Evolutionary conservation across 2,113 vertebrate genomes (phyloP).

Genomic region (Anguilla rostrata): DNA sequence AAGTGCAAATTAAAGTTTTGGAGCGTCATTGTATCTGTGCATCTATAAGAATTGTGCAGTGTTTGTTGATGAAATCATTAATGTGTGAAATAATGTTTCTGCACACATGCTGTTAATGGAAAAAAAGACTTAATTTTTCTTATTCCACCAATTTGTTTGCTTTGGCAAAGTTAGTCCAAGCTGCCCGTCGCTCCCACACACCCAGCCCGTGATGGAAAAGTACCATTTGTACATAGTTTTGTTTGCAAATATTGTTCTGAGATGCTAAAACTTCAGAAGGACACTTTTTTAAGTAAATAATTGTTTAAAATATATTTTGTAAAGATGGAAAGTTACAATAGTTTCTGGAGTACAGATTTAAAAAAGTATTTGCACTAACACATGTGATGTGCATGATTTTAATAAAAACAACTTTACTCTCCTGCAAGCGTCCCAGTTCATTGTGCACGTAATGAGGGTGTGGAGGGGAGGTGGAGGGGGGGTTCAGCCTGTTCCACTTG

Average conservation of each 20-base stretch:
- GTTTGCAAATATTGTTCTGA: conserved; percentile 85
- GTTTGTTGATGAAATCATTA: conserved; percentile 67
- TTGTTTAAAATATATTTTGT: conserved; percentile 94
- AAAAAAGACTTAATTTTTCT: background rate
- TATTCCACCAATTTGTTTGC: conserved; percentile 64
- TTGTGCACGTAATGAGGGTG: conserved; percentile 3
- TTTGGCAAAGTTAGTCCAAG: conserved; percentile 34
- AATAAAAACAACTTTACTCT: conserved; percentile 90
- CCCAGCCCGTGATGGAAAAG: conserved; percentile 74
- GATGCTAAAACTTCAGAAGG: conserved; percentile 81
- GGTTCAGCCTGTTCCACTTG: too few species aligned
- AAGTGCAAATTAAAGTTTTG: background rate
- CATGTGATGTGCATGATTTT: conserved; percentile 90
- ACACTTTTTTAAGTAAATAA: conserved; percentile 84
- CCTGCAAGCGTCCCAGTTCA: conserved; percentile 60
- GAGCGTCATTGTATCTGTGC: conserved; percentile 64
- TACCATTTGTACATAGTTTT: conserved; percentile 85
- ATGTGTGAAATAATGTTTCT: conserved; percentile 65
- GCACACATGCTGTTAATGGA: conserved; percentile 58
- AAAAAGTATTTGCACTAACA: conserved; percentile 86
- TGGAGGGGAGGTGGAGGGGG: background rate
- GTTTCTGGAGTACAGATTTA: conserved; percentile 87
- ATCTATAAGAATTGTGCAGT: conserved; percentile 62
- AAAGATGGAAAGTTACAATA: conserved; percentile 82
- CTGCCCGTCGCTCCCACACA: conserved; percentile 70